phyloP scores from a whole-genome alignment of 2,888 invertebrate genomes.

The Platypus cylindrus region DNA sequence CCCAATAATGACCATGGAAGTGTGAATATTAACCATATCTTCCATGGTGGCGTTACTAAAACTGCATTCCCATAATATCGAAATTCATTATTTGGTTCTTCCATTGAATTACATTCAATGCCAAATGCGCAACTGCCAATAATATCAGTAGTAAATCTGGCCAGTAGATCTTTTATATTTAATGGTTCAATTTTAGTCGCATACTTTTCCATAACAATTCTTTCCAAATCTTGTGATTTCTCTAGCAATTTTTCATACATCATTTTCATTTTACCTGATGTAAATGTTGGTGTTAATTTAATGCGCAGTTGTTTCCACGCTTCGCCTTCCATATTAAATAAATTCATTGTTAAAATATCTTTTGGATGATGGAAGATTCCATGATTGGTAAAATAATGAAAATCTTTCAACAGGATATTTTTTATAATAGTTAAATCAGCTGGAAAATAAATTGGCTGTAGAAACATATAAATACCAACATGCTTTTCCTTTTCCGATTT shows the following conservation, averaged over 20 bases:
- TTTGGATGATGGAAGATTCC: constrained; percentile 9
- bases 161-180: constrained; percentile 36
- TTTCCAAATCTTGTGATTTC: constrained; percentile 39
- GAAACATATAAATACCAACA: constrained; percentile 8
- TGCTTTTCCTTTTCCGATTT: background rate
- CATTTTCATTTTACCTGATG: constrained; percentile 51
- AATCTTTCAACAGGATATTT: constrained; percentile 7
- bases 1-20: constrained; percentile 5
- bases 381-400: constrained; percentile 8
- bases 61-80: constrained; percentile 19
- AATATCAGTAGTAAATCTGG: constrained; percentile 43
- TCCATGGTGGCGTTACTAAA: constrained; percentile 1
- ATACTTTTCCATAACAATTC: constrained; percentile 30
- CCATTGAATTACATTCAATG: constrained; percentile 41
- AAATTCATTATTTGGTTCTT: constrained; percentile 40
- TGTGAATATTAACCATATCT: background rate
- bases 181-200: constrained; percentile 15
- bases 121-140: constrained; percentile 46
- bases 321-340: constrained; percentile 5
- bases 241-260: constrained; percentile 48
- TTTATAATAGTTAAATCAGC: constrained; percentile 7
- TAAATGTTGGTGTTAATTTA: constrained; percentile 44
- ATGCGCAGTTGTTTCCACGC: constrained; percentile 7
- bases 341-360: constrained; percentile 2
- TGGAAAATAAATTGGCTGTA: constrained; percentile 1